phyloP scores from a whole-genome alignment of 1,140 invertebrate species.

The Cydia fagiglandana region DNA sequence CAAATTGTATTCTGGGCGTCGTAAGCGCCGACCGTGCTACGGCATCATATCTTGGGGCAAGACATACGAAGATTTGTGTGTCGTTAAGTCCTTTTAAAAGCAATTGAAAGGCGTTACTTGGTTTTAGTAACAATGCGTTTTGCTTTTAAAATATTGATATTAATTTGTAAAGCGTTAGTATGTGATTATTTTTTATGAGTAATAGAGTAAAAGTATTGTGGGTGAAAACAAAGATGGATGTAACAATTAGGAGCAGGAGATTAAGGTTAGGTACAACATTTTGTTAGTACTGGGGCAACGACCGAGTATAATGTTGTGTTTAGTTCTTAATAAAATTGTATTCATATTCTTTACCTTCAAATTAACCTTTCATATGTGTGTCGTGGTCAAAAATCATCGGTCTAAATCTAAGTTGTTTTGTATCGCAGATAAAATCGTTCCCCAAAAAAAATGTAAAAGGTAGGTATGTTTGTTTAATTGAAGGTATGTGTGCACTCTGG shows the following conservation, averaged over 20 bases:
- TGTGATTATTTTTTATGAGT: slow-evolving; percentile 26
- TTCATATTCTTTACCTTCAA: not conserved
- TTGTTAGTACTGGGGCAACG: not conserved
- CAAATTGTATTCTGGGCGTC: not conserved
- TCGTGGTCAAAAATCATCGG: no score
- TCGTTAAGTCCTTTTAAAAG: not conserved
- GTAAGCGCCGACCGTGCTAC: not conserved
- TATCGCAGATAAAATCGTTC: no score
- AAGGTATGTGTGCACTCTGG: no score
- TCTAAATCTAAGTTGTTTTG: no score
- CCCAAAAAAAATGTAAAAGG: no score
- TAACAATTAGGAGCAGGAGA: slow-evolving; percentile 7
- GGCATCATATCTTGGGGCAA: not conserved
- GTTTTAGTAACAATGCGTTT: slow-evolving; percentile 23
- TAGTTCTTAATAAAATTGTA: not conserved
- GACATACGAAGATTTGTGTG: not conserved
- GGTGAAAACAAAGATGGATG: slow-evolving; percentile 9
- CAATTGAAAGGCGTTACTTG: not conserved
- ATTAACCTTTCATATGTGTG: not conserved
- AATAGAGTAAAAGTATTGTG: slow-evolving; percentile 25
- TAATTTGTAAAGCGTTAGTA: slow-evolving; percentile 28
- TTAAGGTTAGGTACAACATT: not conserved
- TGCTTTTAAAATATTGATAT: slow-evolving; percentile 31
- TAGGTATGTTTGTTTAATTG: not conserved
- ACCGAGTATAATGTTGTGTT: not conserved